Evolutionary conservation across 2,888 invertebrate genomes (phyloP), one percentile per base, ranked within the genome.

Genomic region (Agriotes lineatus): DNA sequence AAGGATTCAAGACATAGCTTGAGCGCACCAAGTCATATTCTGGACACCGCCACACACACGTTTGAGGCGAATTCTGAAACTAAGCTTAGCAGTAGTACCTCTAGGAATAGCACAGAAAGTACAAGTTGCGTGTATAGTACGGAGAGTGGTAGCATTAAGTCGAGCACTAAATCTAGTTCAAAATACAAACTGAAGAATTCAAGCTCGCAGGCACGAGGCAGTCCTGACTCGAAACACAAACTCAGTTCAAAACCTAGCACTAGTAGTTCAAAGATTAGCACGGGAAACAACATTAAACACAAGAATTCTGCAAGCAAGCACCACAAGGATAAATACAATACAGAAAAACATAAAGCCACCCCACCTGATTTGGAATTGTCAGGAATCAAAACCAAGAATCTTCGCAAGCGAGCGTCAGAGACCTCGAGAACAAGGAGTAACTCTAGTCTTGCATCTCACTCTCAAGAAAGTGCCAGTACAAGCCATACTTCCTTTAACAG

Each of bases 401-500:
- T 20, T 50, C 58, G 66, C 2, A 60, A 60, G 45, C 70, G 42
- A 57, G 52, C 16, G 37, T 56, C 68, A 57, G 72, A 71, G 54
- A 70, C 57, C 48, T 58, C 22, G 54, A 39, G 54, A 35, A 62
- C 48, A 30, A 67, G n/a, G 48, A 60, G 35, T 37, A 44, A 14
- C 35, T 19, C 35, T 18, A 22, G 12, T 14, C 1, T 52, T 18
- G 45, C 35, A 39, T 10, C 20, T 14, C 18, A 44, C n/a, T 12
- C 14, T 35, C 18, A 25, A 6, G 54, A 60, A 16, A 16, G 33
- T 52, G 42, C 61, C 22, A 58, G 48, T 10, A 56, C 57, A 33
- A 59, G 60, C 19, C n/a, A n/a, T n/a, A 33, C 37, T 4, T 39
- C 19, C 14, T 25, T 58, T 20, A 48, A 52, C 16, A 66, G 42